Evolutionary conservation across 1,140 invertebrate genomes (phyloP).

Genomic region (Neodiprion fabricii): DNA sequence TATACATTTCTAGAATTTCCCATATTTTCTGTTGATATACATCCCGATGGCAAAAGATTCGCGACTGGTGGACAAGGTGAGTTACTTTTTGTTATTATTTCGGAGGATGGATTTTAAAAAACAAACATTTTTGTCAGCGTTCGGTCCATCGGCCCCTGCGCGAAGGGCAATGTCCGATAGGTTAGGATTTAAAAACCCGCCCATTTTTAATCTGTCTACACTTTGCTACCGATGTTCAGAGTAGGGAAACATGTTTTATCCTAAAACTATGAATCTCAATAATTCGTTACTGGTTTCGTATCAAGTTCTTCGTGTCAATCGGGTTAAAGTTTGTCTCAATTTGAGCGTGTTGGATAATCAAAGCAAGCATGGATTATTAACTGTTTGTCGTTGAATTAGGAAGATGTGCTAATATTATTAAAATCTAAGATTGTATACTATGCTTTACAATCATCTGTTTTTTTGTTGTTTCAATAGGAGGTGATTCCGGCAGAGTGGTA

Average conservation of each 20-base stretch:
- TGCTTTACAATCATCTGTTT: neutral
- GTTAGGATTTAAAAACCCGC: neutral
- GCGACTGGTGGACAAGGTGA: constrained; percentile 93
- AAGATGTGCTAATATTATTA: no score
- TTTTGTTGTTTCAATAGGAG: constrained; percentile 56
- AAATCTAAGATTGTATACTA: no score
- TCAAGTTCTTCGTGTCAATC: no score
- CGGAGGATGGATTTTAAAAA: neutral
- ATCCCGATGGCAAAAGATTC: constrained; percentile 92
- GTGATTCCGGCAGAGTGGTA: constrained; percentile 84
- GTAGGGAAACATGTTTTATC: no score
- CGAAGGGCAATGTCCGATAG: constrained; percentile 1
- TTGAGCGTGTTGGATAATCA: no score
- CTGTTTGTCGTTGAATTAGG: no score
- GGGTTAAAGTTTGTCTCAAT: no score
- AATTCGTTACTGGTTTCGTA: no score
- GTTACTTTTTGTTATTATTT: constrained; percentile 7
- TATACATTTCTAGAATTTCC: constrained; percentile 77
- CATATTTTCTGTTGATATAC: constrained; percentile 97
- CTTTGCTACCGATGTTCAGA: neutral
- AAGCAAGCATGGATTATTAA: no score
- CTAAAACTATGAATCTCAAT: no score
- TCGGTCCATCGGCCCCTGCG: constrained; percentile 4
- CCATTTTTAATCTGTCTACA: constrained; percentile 15
- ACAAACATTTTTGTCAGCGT: constrained; percentile 18